These are phyloP conservation scores for Cyphomyrus plagiostoma DNA, from an alignment of 2,113 vertebrate species.

Conservation along the genomic window DNA sequence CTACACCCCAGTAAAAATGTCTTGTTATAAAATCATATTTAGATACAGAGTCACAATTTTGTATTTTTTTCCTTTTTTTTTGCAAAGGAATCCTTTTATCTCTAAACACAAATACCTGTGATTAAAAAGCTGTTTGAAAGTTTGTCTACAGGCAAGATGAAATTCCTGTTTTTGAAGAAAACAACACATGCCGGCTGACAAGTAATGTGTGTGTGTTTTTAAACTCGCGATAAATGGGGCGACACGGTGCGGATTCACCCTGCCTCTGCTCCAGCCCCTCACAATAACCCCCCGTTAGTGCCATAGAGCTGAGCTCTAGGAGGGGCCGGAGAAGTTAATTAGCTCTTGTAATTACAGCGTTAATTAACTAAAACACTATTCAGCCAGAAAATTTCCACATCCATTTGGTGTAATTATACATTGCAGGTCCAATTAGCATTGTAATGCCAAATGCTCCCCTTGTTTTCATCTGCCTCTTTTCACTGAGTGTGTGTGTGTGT, in stretches of 20 bases:
- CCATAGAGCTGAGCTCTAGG: conserved; percentile 47
- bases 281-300: conserved; percentile 48
- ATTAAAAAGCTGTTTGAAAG: neutral
- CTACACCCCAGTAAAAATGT: neutral
- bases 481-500: neutral
- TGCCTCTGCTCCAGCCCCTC: conserved; percentile 27
- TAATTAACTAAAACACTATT: conserved; percentile 82
- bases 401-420: conserved; percentile 76
- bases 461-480: conserved; percentile 54
- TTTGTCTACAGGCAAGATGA: neutral
- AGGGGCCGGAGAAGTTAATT: conserved; percentile 67
- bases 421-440: conserved; percentile 68
- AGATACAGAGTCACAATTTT: neutral
- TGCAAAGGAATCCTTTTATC: neutral
- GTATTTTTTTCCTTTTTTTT: neutral
- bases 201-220: neutral
- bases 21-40: neutral
- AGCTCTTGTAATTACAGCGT: conserved; percentile 75
- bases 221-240: neutral
- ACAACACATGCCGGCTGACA: neutral
- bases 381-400: conserved; percentile 76
- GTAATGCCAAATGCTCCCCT: conserved; percentile 59
- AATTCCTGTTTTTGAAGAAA: neutral
- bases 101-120: neutral
- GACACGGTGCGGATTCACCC: conserved; percentile 3